These are phyloP conservation scores for Operophtera brumata DNA, from an alignment of 2,888 invertebrate genomes.

Conservation along the genomic window DNA sequence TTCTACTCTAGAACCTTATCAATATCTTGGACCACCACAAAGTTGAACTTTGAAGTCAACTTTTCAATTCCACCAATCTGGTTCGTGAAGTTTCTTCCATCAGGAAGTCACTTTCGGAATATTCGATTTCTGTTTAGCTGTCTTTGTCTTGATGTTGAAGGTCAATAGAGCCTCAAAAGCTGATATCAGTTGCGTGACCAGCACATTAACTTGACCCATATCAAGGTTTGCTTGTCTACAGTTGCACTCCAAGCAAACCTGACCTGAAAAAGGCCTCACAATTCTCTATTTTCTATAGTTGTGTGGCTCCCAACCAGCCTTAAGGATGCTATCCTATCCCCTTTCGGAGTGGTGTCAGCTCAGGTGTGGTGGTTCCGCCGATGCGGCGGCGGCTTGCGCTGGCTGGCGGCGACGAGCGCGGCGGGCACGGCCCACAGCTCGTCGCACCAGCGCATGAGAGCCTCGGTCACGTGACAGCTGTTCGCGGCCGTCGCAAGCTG, in stretches of 20 bases:
- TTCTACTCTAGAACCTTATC: not conserved
- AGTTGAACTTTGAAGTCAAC: no score
- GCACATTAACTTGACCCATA: constrained; percentile 22
- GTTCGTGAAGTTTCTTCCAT: not conserved
- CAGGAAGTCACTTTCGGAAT: constrained; percentile 1
- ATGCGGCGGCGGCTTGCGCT: constrained; percentile 60
- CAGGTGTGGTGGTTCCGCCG: constrained; percentile 62
- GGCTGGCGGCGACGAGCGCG: constrained; percentile 83
- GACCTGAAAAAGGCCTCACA: not conserved
- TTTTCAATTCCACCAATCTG: not conserved
- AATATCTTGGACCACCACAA: not conserved
- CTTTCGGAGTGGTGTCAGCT: constrained; percentile 20
- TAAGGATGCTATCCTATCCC: constrained; percentile 10
- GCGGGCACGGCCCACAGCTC: constrained; percentile 90
- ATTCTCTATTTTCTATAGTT: not conserved
- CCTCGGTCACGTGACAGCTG: constrained; percentile 92
- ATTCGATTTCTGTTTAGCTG: not conserved
- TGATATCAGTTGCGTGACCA: constrained; percentile 3
- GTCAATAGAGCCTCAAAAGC: not conserved
- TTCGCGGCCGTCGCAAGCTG: constrained; percentile 93
- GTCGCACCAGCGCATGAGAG: constrained; percentile 88
- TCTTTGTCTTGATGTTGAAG: not conserved
- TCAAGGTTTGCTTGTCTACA: constrained; percentile 15
- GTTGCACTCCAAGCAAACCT: not conserved
- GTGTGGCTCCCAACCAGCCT: constrained; percentile 2